These are phyloP conservation scores for Chrosomus eos DNA, from an alignment of 2,797 vertebrate genomes.

Conservation along the genomic window DNA sequence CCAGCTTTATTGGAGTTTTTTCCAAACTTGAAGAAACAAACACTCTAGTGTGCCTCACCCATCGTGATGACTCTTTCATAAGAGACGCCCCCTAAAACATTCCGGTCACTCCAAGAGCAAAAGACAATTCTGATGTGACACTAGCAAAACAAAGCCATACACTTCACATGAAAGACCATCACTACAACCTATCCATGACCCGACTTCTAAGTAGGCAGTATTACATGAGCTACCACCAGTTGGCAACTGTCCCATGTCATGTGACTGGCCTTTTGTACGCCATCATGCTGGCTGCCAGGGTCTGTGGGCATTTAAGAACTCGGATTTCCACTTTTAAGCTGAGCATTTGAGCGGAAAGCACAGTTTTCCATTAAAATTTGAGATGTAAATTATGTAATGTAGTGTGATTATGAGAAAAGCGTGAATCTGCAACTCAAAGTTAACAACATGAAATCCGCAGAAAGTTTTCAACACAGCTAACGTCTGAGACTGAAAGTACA, in stretches of 20 bases:
- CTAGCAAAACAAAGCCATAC: slow-evolving; percentile 54
- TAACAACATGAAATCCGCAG: background rate
- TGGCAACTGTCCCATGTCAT: slow-evolving; percentile 50
- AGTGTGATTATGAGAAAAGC: background rate
- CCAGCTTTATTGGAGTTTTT: slow-evolving; percentile 53
- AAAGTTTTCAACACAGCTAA: background rate
- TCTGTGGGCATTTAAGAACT: slow-evolving; percentile 47
- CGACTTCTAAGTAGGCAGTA: slow-evolving; percentile 59
- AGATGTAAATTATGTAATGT: background rate
- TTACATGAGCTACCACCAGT: slow-evolving; percentile 43
- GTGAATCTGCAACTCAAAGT: background rate
- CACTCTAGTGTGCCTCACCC: slow-evolving; percentile 46
- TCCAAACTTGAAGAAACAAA: slow-evolving; percentile 45
- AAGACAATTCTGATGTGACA: slow-evolving; percentile 52
- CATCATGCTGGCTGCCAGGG: slow-evolving; percentile 32
- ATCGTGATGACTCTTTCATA: slow-evolving; percentile 57
- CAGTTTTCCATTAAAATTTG: background rate
- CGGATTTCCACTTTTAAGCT: slow-evolving; percentile 34
- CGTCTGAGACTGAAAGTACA: slow-evolving; percentile 20
- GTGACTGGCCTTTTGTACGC: slow-evolving; percentile 54
- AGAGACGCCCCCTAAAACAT: slow-evolving; percentile 41
- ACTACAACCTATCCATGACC: slow-evolving; percentile 48
- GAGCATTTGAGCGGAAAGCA: background rate
- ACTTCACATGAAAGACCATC: slow-evolving; percentile 57
- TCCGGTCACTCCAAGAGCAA: slow-evolving; percentile 50